Base-by-base conservation (phyloP, 1,140 invertebrate species). In the Zaprionus davidi region DNA sequence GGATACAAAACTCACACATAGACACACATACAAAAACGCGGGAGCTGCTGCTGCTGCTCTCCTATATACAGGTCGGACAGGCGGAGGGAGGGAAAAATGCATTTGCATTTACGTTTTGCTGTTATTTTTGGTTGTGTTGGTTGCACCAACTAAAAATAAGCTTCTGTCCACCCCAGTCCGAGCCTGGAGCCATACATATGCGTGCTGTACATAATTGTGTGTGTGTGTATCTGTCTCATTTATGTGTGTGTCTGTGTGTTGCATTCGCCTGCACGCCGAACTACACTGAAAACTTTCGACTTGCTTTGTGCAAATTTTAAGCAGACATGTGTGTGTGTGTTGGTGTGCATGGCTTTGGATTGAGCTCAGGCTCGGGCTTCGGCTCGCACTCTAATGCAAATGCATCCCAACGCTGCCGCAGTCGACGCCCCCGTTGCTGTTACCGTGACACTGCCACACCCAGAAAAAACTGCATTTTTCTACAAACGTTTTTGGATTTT, bases 401-500 rank as follows among this genome's bases (percentile, higher is more conserved):
- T 84, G 76, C 86, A 82, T 75, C 68, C 65, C 72, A 59, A 31
- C 13, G 63, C 55, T 63, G 57, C 17, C 26, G 72, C 58, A 49
- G 71, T n/a, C 31, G 44, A 13, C n/a, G 55, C 38, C 31, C 31
- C 4, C 38, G 56, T 13, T 51, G 65, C 67, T 15, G 56, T 22
- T 12, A 63, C 41, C 26, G 24, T 7, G 69, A 53, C 41, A 59
- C 73, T 87, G 86, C 86, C 86, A 90, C 86, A 90, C 86, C 86
- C 86, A 91, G 79, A 90, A 90, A 90, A 90, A 86, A 86, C 71
- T 90, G 86, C 79, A 90, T 82, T 90, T 90, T 90, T 86, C 79
- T 87, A 90, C 81, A 69, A 87, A 68, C 68, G 84, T 75, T 87
- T 86, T 87, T 78, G 78, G 53, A 57, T 77, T 81, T 83, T 71